Conservation (phyloP, 2,888 invertebrate species). For the Antheraea yamamai region DNA sequence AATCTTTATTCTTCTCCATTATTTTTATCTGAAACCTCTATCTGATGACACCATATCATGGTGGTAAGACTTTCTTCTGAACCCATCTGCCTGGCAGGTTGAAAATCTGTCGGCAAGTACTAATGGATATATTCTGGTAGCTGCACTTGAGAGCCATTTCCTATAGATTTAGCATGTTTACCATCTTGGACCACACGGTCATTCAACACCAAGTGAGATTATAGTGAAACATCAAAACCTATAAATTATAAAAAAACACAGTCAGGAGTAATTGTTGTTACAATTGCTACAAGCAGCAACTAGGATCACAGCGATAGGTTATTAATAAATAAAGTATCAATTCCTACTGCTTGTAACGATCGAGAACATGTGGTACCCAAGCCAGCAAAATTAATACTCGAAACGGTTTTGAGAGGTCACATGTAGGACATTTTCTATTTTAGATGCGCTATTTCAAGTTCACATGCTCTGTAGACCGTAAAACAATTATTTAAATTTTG, state of each 20-base stretch:
- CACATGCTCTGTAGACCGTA: slow-evolving; percentile 37
- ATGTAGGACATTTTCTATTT: slow-evolving; percentile 51
- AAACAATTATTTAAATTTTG: slow-evolving; percentile 33
- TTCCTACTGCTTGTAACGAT: background rate
- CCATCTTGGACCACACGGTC: too few relatives aligned
- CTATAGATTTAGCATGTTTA: too few relatives aligned
- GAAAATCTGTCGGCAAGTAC: too few relatives aligned
- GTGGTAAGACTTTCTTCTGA: too few relatives aligned
- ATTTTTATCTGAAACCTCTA: too few relatives aligned
- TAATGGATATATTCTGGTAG: too few relatives aligned
- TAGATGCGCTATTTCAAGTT: slow-evolving; percentile 40
- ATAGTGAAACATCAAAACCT: too few relatives aligned
- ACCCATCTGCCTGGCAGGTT: too few relatives aligned
- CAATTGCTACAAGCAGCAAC: background rate
- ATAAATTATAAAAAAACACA: background rate
- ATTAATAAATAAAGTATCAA: background rate
- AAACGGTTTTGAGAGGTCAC: slow-evolving; percentile 33
- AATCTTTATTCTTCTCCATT: too few relatives aligned
- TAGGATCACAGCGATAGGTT: background rate
- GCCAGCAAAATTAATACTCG: slow-evolving; percentile 23
- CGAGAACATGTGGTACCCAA: background rate
- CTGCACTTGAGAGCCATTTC: too few relatives aligned
- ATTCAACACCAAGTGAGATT: too few relatives aligned
- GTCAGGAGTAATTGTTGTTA: background rate
- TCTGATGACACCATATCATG: too few relatives aligned